These are phyloP conservation scores for Folsomia candida DNA, from an alignment of 2,888 invertebrate species.

Conservation along the genomic window DNA sequence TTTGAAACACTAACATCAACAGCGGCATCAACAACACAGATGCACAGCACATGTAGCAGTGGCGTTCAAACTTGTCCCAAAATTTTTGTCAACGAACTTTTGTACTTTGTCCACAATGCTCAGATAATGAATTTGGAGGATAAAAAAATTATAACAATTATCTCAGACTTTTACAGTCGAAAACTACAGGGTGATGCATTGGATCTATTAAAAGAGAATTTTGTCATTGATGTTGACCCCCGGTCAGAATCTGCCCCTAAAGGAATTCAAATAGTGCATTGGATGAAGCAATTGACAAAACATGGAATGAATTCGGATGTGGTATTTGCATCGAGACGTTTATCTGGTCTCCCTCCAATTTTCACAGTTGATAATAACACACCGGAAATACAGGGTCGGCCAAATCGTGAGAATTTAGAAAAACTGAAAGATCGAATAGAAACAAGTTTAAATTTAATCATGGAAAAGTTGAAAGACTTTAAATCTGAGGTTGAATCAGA, in stretches of 20 bases:
- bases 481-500: not conserved
- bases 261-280: not conserved
- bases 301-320: not conserved
- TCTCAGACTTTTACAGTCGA: not conserved
- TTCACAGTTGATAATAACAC: too few species aligned
- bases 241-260: not conserved
- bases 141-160: not conserved
- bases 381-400: not conserved
- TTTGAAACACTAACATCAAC: not conserved
- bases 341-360: not conserved
- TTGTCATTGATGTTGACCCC: not conserved
- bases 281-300: not conserved
- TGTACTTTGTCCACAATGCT: conserved; percentile 2
- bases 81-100: not conserved
- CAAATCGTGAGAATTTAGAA: not conserved
- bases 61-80: not conserved
- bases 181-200: not conserved
- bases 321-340: not conserved
- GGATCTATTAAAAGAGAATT: not conserved
- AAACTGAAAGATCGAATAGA: not conserved
- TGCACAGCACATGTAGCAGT: not conserved
- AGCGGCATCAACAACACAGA: not conserved
- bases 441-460: not conserved
- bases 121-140: not conserved
- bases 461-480: not conserved